phyloP scores from a whole-genome alignment of 2,888 invertebrate genomes.

The Cataglyphis livida region DNA sequence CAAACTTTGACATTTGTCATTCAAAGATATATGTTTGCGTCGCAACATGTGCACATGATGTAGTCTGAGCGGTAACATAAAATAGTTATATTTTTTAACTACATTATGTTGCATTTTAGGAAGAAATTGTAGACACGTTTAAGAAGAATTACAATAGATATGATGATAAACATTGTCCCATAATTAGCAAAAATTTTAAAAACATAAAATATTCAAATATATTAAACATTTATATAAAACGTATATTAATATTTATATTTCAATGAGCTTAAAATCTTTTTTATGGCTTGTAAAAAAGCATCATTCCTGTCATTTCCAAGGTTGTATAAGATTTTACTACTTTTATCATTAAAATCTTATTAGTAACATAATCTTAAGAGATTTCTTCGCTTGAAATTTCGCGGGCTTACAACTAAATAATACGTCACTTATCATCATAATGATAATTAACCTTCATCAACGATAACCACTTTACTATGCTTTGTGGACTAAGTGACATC shows the following conservation, averaged over 20 bases:
- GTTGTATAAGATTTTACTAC: neutral
- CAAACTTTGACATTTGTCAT: neutral
- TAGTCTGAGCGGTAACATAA: neutral
- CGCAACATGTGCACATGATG: neutral
- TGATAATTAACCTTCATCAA: neutral
- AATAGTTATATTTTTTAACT: neutral
- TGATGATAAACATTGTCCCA: neutral
- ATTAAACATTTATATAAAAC: neutral
- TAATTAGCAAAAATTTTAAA: neutral
- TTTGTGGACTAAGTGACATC: neutral
- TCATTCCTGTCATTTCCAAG: neutral
- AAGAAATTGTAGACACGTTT: neutral
- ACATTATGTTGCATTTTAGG: neutral
- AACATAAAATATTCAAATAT: neutral
- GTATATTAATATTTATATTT: neutral
- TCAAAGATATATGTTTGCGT: slow-evolving; percentile 2
- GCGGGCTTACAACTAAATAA: slow-evolving; percentile 18
- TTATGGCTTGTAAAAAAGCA: neutral
- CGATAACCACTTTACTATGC: slow-evolving; percentile 17
- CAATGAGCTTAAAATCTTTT: neutral
- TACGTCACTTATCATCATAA: slow-evolving; percentile 13
- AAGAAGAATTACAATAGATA: neutral
- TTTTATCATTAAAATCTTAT: neutral
- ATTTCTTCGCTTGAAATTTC: slow-evolving; percentile 13
- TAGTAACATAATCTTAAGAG: neutral